Base-by-base conservation (phyloP, 2,113 vertebrate species). In the Ochotona curzoniae region DNA sequence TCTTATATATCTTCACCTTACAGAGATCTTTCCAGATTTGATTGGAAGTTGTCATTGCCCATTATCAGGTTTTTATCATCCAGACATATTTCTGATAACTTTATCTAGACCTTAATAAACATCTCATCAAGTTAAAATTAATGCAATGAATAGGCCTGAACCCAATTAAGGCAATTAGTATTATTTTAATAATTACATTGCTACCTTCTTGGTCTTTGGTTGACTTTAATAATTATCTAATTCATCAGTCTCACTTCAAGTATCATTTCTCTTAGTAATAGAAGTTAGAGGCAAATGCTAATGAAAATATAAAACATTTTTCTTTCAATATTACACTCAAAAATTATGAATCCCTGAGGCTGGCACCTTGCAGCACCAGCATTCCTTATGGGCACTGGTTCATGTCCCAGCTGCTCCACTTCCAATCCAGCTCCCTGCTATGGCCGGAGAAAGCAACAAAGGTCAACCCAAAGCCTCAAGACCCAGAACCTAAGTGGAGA, bases 221-320 rank as follows among this genome's bases (percentile, higher is more conserved):
- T 67, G 63, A 38, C 7, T n/a, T 51, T 26, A 21, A 73, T 86
- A 64, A 21, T 15, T 44, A 1, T 70, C 70, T 81, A 15, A 80
- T 84, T 69, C 57, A 38, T n/a, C 28, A 75, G 10, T 87, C 17
- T 76, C 51, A 44, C 2, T 8, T 64, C 69, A n/a, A 13, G 1
- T 69, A 23, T 10, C 75, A 83, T 66, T 89, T 3, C 7, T 96
- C 30, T 35, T 82, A 79, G 8, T 49, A n/a, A 95, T 74, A 84
- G 47, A 84, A 82, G 7, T 44, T 87, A 23, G 38, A 79, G 70
- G 20, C 6, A 87, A 82, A 64, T 64, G 0, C 69, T 35, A 89
- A 28, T 73, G 17, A 78, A 80, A 51, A 84, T 26, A 28, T 69
- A 81, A 83, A 44, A 30, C 4, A 76, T 49, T 64, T 86, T 11